phyloP scores from a whole-genome alignment of 2,113 vertebrate genomes.

The Crotalus tigris region DNA sequence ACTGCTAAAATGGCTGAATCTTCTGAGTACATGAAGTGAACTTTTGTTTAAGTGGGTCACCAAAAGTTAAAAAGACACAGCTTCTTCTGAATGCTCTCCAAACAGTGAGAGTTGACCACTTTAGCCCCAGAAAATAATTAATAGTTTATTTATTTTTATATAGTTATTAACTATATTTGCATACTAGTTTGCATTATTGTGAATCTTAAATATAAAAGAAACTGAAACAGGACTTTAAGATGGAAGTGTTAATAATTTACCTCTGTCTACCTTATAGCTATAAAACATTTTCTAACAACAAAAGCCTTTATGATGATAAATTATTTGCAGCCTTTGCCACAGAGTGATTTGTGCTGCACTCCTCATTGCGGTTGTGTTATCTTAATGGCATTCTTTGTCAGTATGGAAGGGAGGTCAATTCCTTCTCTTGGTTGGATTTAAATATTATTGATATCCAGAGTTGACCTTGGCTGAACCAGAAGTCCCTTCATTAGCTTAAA shows the following conservation, averaged over 20 bases:
- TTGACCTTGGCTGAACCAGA: neutral
- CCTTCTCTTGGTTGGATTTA: neutral
- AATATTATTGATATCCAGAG: neutral
- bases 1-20: neutral
- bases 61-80: neutral
- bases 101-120: neutral
- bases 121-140: neutral
- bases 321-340: neutral
- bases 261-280: neutral
- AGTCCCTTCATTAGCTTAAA: neutral
- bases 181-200: neutral
- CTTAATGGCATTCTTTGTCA: neutral
- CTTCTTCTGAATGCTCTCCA: neutral
- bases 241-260: neutral
- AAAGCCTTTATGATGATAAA: neutral
- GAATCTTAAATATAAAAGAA: neutral
- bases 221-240: neutral
- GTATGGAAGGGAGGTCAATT: neutral
- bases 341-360: neutral
- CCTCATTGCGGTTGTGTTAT: neutral
- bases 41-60: neutral
- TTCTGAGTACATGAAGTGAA: neutral
- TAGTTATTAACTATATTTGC: neutral
- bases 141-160: neutral
- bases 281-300: neutral